Percentiles rank a stretch among this genome's conserved stretches.
These are phyloP conservation scores for Leucopsar rothschildi DNA, from an alignment of 2,113 vertebrate genomes.

Conservation along the genomic window DNA sequence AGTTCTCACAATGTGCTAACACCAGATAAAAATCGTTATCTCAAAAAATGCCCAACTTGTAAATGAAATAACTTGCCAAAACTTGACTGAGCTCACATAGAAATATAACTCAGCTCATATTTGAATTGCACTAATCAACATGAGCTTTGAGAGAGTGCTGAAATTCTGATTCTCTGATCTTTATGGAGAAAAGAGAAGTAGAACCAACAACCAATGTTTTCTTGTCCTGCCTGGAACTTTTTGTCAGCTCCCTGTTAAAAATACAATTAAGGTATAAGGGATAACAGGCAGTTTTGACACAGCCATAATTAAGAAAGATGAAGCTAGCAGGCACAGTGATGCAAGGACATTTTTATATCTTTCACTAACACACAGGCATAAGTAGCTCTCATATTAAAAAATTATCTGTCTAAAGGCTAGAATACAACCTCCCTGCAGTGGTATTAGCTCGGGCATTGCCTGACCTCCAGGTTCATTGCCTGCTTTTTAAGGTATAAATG, in stretches of 20 bases:
- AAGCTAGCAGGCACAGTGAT: background rate
- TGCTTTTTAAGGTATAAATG: background rate
- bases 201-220: background rate
- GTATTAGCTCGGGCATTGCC: background rate
- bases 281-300: background rate
- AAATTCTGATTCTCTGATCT: background rate
- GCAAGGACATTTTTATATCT: background rate
- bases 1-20: background rate
- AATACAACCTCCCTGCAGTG: background rate
- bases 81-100: background rate
- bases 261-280: background rate
- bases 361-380: background rate
- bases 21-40: background rate
- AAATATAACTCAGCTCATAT: background rate
- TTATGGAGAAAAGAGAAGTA: background rate
- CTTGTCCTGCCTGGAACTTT: background rate
- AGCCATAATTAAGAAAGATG: background rate
- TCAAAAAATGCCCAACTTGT: background rate
- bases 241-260: background rate
- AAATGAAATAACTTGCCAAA: background rate
- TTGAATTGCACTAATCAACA: background rate
- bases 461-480: fast-evolving
- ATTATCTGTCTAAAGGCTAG: background rate
- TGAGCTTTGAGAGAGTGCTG: background rate
- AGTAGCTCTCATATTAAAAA: background rate